A percentile compares a stretch with the other conserved stretches of the same genome.
Evolutionary conservation across 64 coral and sea anemone species (phyloP).

Genomic region (Pachyseris speciosa): DNA sequence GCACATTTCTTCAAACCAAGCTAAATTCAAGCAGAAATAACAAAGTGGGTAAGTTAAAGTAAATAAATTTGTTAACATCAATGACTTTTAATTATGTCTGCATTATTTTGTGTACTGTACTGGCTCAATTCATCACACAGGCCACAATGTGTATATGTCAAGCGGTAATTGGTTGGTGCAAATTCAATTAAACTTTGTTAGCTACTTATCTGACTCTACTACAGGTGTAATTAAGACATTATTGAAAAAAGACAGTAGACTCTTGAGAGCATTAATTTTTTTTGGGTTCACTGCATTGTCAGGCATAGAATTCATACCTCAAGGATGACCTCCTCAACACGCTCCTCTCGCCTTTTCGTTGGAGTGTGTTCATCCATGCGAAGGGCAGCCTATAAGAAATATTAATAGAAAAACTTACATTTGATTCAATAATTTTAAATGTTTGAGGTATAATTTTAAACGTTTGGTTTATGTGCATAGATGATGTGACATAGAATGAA

Average conservation of each 20-base stretch:
- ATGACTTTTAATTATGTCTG: no score
- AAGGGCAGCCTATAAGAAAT: conserved; percentile 61
- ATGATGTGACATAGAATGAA: no score
- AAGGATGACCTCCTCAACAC: conserved; percentile 75
- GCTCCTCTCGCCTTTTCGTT: conserved; percentile 53
- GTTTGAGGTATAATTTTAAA: no score
- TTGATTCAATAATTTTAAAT: neutral
- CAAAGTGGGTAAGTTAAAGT: neutral
- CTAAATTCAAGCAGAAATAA: conserved; percentile 1
- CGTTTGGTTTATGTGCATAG: no score
- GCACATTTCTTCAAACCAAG: conserved; percentile 87
- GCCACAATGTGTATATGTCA: no score
- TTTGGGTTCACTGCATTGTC: neutral
- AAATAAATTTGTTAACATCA: neutral
- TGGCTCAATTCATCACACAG: no score
- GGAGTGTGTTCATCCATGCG: conserved; percentile 89
- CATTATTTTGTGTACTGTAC: no score
- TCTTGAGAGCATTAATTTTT: neutral
- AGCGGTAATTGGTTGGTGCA: no score
- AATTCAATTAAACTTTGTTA: no score
- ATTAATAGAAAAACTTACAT: neutral
- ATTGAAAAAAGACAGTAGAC: no score
- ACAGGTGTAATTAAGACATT: no score
- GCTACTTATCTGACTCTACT: no score
- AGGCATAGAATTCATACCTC: conserved; percentile 52